These are phyloP conservation scores for Hormiphora californensis DNA, from an alignment of 37 sponge, comb jelly and placozoan genomes.

Conservation along the genomic window DNA sequence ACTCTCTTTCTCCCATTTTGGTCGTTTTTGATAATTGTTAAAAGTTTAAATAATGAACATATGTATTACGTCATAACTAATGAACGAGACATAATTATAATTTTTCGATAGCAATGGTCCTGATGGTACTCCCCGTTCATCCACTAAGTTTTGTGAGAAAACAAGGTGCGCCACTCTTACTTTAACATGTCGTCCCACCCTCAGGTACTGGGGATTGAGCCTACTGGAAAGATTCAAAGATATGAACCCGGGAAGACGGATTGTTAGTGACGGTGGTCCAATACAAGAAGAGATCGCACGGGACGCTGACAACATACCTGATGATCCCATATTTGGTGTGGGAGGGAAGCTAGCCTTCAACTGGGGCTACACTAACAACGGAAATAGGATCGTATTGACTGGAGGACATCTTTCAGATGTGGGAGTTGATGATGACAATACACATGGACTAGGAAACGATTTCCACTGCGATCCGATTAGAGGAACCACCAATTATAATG, in stretches of 20 bases:
- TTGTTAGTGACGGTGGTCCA: neutral
- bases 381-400: neutral
- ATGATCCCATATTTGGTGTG: neutral
- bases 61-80: too few relatives aligned
- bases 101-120: too few relatives aligned
- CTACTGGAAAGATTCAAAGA: neutral
- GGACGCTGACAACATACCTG: neutral
- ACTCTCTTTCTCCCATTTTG: too few relatives aligned
- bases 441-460: neutral
- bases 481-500: too few relatives aligned
- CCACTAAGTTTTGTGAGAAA: too few relatives aligned
- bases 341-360: slow-evolving; percentile 19
- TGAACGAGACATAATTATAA: too few relatives aligned
- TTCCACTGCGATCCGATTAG: too few relatives aligned
- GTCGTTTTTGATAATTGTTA: too few relatives aligned
- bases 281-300: neutral
- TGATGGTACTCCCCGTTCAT: too few relatives aligned
- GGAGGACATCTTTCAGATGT: neutral
- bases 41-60: too few relatives aligned
- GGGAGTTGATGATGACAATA: neutral
- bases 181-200: too few relatives aligned
- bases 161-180: too few relatives aligned
- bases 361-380: neutral
- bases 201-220: neutral
- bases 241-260: neutral